Evolutionary conservation across 2,113 vertebrate species (phyloP).

Genomic region (Arizona elegans): DNA sequence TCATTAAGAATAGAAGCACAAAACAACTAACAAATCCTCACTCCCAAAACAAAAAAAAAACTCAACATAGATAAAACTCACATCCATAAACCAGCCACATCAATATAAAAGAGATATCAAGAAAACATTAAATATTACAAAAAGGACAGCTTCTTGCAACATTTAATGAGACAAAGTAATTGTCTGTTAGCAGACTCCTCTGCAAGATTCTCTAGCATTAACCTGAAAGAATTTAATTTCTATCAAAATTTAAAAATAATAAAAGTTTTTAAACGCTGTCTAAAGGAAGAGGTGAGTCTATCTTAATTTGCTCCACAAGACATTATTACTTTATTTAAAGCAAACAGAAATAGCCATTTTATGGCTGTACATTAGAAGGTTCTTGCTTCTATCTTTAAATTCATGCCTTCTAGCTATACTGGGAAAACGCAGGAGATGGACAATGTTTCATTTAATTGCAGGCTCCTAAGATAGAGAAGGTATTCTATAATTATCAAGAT

Average conservation of each 20-base stretch:
- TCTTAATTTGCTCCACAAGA: background rate
- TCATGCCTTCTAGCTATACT: background rate
- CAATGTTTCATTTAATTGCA: constrained; percentile 24
- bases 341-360: constrained; percentile 24
- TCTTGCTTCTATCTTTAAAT: constrained; percentile 15
- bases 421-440: background rate
- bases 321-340: background rate
- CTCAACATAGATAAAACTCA: background rate
- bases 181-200: background rate
- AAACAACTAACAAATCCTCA: background rate
- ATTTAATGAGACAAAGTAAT: background rate
- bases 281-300: background rate
- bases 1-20: background rate
- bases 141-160: background rate
- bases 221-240: background rate
- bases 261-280: background rate
- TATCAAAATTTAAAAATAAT: background rate
- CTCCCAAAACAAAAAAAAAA: background rate
- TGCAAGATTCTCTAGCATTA: background rate
- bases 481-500: fast-evolving
- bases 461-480: constrained; percentile 16
- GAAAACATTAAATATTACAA: background rate
- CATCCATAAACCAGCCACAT: background rate
- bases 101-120: background rate
- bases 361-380: background rate